These are phyloP conservation scores for Sebastes itinus DNA, from an alignment of 2,797 vertebrate species.

Conservation along the genomic window DNA sequence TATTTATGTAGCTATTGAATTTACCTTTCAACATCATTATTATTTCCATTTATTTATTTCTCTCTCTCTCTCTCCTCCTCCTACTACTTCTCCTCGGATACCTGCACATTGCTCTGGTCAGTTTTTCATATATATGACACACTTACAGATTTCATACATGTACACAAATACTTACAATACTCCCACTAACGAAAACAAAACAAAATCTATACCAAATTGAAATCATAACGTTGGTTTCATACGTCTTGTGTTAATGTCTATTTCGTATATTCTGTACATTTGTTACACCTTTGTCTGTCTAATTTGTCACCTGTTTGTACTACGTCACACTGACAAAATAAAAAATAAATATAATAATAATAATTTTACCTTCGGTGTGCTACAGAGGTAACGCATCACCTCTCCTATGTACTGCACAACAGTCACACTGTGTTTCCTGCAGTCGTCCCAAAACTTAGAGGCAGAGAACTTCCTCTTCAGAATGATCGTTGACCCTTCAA, in stretches of 20 bases:
- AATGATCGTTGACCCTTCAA: slow-evolving; percentile 80
- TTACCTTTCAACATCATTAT: neutral
- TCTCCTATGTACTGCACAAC: slow-evolving; percentile 92
- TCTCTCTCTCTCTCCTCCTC: neutral
- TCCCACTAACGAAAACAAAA: neutral
- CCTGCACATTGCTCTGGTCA: neutral
- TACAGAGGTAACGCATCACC: slow-evolving; percentile 90
- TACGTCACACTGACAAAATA: neutral
- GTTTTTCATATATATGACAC: neutral
- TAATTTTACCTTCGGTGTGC: slow-evolving; percentile 79
- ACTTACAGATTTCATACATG: neutral
- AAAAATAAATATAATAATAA: neutral
- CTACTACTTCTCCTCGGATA: neutral
- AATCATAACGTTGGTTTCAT: neutral
- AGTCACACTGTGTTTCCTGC: slow-evolving; percentile 88
- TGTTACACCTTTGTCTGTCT: neutral
- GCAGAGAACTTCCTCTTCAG: slow-evolving; percentile 89
- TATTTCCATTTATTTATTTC: neutral
- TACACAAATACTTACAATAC: neutral
- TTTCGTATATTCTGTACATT: neutral
- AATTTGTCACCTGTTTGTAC: neutral
- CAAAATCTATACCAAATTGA: neutral
- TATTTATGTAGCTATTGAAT: neutral
- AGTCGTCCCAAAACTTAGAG: slow-evolving; percentile 92
- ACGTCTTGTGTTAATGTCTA: neutral